A percentile compares a stretch with the other conserved stretches of the same genome.
Evolutionary conservation across 2,797 vertebrate genomes (phyloP).

Genomic region (Bovichtus variegatus): DNA sequence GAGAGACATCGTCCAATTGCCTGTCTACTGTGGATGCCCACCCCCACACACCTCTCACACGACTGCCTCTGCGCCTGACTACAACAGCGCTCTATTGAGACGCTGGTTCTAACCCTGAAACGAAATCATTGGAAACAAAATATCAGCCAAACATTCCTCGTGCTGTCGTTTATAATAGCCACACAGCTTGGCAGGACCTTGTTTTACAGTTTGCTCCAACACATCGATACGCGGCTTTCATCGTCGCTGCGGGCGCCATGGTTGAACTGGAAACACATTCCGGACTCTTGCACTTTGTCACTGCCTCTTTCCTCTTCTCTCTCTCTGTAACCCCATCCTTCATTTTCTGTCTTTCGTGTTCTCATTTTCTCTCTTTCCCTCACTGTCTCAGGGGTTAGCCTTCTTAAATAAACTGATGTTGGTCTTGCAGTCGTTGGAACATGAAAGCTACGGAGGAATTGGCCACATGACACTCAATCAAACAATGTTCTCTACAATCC

Average conservation of each 20-base stretch:
- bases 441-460: conserved; percentile 68
- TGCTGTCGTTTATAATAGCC: conserved; percentile 80
- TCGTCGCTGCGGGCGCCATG: conserved; percentile 56
- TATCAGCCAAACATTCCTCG: conserved; percentile 67
- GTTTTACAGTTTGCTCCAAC: conserved; percentile 77
- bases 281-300: conserved; percentile 35
- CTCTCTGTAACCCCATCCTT: conserved; percentile 26
- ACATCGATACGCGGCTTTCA: conserved; percentile 81
- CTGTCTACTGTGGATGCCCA: conserved; percentile 42
- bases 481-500: conserved; percentile 57
- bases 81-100: conserved; percentile 60
- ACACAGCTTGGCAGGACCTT: conserved; percentile 71
- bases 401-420: conserved; percentile 82
- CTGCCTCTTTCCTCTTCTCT: conserved; percentile 3
- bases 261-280: conserved; percentile 72
- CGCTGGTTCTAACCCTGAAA: conserved; percentile 71
- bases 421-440: conserved; percentile 73
- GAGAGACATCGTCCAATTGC: conserved; percentile 64
- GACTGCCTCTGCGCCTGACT: conserved; percentile 52
- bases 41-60: conserved; percentile 19
- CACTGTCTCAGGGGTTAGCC: conserved; percentile 51
- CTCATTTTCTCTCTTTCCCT: conserved; percentile 48
- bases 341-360: conserved; percentile 48
- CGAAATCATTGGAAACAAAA: conserved; percentile 75
- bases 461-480: conserved; percentile 73